phyloP scores from a whole-genome alignment of 2,888 invertebrate species.

The Acleris holmiana region DNA sequence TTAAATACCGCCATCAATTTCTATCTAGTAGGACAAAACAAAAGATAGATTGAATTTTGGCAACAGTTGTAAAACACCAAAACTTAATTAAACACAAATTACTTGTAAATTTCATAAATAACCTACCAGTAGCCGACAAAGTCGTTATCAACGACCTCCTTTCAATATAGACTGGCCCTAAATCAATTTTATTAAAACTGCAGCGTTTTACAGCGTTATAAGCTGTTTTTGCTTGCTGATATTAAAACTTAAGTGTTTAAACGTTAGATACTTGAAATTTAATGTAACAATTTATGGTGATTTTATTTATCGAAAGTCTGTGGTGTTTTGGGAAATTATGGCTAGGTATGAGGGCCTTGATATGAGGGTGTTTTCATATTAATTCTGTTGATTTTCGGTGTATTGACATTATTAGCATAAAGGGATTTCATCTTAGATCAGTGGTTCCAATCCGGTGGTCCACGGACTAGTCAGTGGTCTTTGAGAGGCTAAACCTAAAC shows the following conservation, averaged over 20 bases:
- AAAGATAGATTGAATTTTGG: too few species aligned
- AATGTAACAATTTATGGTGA: conserved; percentile 26
- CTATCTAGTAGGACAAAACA: too few species aligned
- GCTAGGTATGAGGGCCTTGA: background rate
- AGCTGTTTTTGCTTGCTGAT: conserved; percentile 25
- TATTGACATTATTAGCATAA: too few species aligned
- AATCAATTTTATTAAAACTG: conserved; percentile 36
- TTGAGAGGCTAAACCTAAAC: too few species aligned
- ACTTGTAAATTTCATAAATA: background rate
- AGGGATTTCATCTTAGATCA: too few species aligned
- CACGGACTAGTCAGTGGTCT: too few species aligned
- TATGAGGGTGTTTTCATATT: too few species aligned
- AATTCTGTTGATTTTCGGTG: too few species aligned
- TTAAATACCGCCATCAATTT: too few species aligned
- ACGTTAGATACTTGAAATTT: conserved; percentile 19
- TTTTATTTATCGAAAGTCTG: conserved; percentile 29
- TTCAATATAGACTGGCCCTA: conserved; percentile 20
- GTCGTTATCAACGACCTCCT: conserved; percentile 7
- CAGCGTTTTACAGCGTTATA: conserved; percentile 17
- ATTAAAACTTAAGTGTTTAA: conserved; percentile 28
- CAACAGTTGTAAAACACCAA: too few species aligned
- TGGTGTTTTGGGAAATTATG: conserved; percentile 9
- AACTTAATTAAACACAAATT: background rate
- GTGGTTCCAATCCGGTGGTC: too few species aligned
- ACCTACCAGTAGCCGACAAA: conserved; percentile 1